Base-by-base conservation (phyloP, 2,113 vertebrate genomes). In the Varanus salvator region DNA sequence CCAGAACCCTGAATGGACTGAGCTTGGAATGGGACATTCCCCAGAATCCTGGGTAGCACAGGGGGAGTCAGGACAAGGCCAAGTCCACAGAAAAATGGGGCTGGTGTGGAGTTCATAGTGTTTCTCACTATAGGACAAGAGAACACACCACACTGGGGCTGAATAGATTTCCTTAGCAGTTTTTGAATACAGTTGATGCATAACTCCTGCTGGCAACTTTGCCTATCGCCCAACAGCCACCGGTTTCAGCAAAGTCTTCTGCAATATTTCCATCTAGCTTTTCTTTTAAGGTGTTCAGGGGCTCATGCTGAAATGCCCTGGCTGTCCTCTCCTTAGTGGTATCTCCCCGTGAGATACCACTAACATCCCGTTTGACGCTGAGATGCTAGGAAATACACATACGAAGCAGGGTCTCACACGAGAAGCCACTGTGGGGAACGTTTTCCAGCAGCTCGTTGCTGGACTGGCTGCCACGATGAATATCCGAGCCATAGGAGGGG, bases 141-240 rank as follows among this genome's bases (percentile, higher is more conserved):
- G 23, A n/a, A 38, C 27, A 14, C 25, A 54, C 17, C 6, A 12
- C 1, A 8, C 27, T 48, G 64, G 17, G n/a, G 23, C 19, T 34
- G 19, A 72, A 60, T 25, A 50, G 34, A 21, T 82, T n/a, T 68
- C 15, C 12, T 66, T 31, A 69, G 19, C 17, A 83, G 8, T 9
- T 14, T 86, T 76, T 54, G 0, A 81, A 71, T 68, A 87, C 66
- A 89, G 93, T 89, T 90, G 88, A 94, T 94, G 93, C 90, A 91
- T 92, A 44, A 87, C 83, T 14, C 38, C 76, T 50, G 80, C 23
- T 50, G 14, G 31, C 38, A 34, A 6, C 4, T 8, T 15, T 8
- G 48, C 38, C 88, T 0, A 3, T 84, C 94, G 19, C 38, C 77
- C 54, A 90, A 90, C 75, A 57, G 66, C 50, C 60, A 48, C 54